Base-by-base conservation (phyloP, 2,113 vertebrate species). In the Aegotheles bennettii region DNA sequence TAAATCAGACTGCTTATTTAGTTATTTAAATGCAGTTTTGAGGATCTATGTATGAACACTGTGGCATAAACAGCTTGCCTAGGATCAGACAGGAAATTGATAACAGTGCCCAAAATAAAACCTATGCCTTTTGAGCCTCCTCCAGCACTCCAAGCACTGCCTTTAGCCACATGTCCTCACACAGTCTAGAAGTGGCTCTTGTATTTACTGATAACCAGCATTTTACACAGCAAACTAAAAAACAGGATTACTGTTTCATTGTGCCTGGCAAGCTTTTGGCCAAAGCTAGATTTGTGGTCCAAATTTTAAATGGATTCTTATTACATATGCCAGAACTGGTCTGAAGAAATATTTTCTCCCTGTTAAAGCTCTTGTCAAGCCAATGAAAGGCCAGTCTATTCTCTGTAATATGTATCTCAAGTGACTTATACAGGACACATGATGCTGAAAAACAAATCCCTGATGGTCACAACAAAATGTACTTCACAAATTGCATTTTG, bases 1-100 rank as follows among this genome's bases (percentile, higher is more conserved):
- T 67, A 80, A 83, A 76, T 81, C 28, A 94, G 50, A 25, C 57
- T 87, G 48, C 17, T 91, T 84, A 81, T 93, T 95, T 89, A 89
- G 89, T 83, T 93, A 85, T 73, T 90, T 88, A 83, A 94, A 91
- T 74, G 42, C 2, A 9, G 7, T 38, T 91, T 94, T 85, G 42
- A 73, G 45, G 19, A 69, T 61, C 28, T 38, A 13, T 2, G 1
- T 61, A 38, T 76, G 70, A 95, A 45, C 36, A 45, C 28, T 64
- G 36, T 18, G 51, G 28, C 73, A 87, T 40, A 93, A 93, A 83
- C 51, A 89, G 10, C 65, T 76, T 79, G 57, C 36, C 36, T 73
- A 73, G 20, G 16, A 78, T 87, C 68, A 89, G 69, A 68, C 11
- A 77, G 47, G 16, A 94, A 89, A 68, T 1, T 69, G 53, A 81